phyloP scores from a whole-genome alignment of 1,140 invertebrate species.

The Sarcophaga peregrina region DNA sequence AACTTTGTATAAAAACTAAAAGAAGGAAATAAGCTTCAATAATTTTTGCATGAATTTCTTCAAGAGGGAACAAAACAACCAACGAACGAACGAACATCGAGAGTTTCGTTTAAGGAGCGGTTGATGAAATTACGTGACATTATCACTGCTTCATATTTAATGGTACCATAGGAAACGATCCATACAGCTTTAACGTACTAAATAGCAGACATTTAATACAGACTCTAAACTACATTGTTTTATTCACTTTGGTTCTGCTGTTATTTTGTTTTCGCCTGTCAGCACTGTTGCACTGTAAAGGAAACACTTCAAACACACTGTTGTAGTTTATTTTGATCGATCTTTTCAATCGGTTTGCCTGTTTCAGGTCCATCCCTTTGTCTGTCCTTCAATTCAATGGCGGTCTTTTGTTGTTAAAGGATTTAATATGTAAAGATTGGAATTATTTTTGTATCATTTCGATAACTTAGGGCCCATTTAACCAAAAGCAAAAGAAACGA shows the following conservation, averaged over 20 bases:
- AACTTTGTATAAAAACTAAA: no score
- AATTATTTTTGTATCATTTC: background rate
- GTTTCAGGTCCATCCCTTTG: no score
- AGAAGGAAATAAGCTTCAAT: conserved; percentile 19
- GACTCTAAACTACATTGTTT: no score
- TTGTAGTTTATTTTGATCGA: background rate
- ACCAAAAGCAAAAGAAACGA: background rate
- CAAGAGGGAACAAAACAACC: background rate
- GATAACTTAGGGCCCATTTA: background rate
- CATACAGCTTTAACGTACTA: background rate
- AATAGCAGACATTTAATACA: background rate
- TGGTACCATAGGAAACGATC: background rate
- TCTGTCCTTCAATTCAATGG: background rate
- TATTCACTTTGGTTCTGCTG: no score
- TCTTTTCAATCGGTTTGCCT: background rate
- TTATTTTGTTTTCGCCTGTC: no score
- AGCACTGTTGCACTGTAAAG: background rate
- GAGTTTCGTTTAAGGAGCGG: conserved; percentile 18
- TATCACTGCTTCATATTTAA: conserved; percentile 1
- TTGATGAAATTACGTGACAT: conserved; percentile 4
- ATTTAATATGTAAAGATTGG: background rate
- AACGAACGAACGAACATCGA: background rate
- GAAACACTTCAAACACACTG: background rate
- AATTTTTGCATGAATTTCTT: background rate
- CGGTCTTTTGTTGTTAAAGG: background rate